Percentiles rank a stretch among this genome's conserved stretches.
phyloP scores from a whole-genome alignment of 2,113 vertebrate species.

The Sapayoa aenigma region DNA sequence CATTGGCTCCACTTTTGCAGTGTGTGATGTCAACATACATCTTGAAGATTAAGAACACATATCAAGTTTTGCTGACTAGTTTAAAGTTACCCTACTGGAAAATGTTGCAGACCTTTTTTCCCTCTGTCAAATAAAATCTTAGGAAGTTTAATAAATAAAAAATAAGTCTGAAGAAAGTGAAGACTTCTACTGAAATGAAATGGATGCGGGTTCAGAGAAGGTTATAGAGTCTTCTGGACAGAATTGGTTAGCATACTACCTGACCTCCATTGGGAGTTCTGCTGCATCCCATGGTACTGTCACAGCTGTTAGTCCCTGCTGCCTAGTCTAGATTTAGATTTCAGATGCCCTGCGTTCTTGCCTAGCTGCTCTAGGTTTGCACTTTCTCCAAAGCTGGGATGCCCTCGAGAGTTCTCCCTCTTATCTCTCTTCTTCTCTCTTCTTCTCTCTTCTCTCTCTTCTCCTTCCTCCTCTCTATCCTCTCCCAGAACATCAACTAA shows the following conservation, averaged over 20 bases:
- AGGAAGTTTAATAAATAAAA: background rate
- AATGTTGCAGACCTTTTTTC: background rate
- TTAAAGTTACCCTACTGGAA: background rate
- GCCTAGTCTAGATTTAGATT: background rate
- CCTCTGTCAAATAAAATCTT: background rate
- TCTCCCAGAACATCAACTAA: background rate
- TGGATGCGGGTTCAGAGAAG: background rate
- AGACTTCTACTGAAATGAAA: background rate
- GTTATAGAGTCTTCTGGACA: background rate
- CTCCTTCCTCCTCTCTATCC: background rate
- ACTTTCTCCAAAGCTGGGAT: background rate
- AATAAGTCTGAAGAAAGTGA: background rate
- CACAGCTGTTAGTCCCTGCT: background rate
- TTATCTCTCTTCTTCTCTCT: too few species aligned
- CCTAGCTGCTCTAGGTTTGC: background rate
- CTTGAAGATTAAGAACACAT: slow-evolving; percentile 18
- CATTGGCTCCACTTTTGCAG: background rate
- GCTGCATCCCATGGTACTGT: background rate
- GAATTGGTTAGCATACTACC: background rate
- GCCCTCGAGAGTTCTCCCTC: background rate
- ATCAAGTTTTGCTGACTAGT: background rate
- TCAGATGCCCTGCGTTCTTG: background rate
- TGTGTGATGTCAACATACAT: slow-evolving; percentile 22
- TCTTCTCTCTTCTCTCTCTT: too few species aligned
- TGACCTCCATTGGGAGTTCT: background rate